Evolutionary conservation across 2,113 vertebrate genomes (phyloP), one percentile per base, ranked within the genome.

Genomic region (Rhinolophus sinicus): DNA sequence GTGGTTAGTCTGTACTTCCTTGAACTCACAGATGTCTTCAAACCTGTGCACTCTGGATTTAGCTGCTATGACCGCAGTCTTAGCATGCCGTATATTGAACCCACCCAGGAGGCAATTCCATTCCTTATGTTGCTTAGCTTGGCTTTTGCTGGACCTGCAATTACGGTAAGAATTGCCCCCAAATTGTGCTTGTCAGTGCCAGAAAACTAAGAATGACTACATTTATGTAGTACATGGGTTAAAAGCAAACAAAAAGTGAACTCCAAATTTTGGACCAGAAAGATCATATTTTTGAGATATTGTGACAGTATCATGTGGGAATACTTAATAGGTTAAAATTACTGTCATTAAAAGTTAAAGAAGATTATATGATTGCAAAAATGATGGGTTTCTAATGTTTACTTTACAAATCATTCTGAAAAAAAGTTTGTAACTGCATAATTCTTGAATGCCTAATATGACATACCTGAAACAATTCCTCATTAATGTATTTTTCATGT

Each of bases 1-100:
- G 99, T 99, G 97, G 99, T 99, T 93, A 99, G 99, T 93, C 99
- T 99, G n/a, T 99, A 99, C 98, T 99, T 99, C 97, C 98, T 99
- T 94, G 99, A 99, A 97, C 99, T 99, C 97, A 99, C 99, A 0
- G 99, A 99, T 98, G 98, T 99, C 97, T 99, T 99, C 98, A 99
- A 99, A 97, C 99, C 99, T 0, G 99, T 99, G 64, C 99, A 99
- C 81, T 99, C 99, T 24, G 99, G 99, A 81, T 99, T 99, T 97
- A 99, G 98, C 98, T 99, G 99, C 98, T 99, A 99, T 93, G 99
- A 99, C 98, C 99, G 99, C 88, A 99, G 99, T 95, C 99, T 99
- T 96, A 99, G 99, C 97, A 99, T 99, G 98, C 99, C 99, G 5
- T 99, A 99, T 94, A 99, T 99, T 26, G 99, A 99, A 90, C 99